phyloP scores from a whole-genome alignment of 2,888 invertebrate genomes.

The Ophion ventricosus region DNA sequence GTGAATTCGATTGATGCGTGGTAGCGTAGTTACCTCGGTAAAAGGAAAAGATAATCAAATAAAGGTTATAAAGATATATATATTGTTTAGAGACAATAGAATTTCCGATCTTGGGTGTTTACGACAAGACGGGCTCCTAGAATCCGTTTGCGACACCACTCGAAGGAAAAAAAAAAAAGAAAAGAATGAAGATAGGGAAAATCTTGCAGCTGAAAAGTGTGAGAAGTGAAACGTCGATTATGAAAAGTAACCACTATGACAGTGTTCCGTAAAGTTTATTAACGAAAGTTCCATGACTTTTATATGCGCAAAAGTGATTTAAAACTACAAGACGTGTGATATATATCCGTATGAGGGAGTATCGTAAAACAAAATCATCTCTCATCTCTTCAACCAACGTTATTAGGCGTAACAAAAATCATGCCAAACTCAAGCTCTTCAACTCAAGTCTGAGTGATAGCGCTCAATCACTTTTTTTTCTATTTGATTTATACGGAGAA shows the following conservation, averaged over 20 bases:
- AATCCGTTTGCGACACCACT: not conserved
- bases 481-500: no score
- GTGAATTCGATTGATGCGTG: not conserved
- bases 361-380: not conserved
- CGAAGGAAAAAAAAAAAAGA: constrained; percentile 15
- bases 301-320: constrained; percentile 48
- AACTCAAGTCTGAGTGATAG: no score
- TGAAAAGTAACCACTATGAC: constrained; percentile 23
- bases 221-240: constrained; percentile 1
- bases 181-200: not conserved
- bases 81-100: constrained; percentile 39
- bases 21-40: not conserved
- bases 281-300: constrained; percentile 57
- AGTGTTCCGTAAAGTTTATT: constrained; percentile 24
- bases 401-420: no score
- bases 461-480: no score
- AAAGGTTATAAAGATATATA: constrained; percentile 7
- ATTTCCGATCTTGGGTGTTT: constrained; percentile 24
- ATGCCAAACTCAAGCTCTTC: no score
- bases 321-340: constrained; percentile 17
- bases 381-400: not conserved
- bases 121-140: constrained; percentile 21
- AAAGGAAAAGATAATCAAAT: constrained; percentile 4
- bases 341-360: not conserved
- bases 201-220: not conserved